Evolutionary conservation across 2,113 vertebrate species (phyloP).

Genomic region (Corythaeola cristata): DNA sequence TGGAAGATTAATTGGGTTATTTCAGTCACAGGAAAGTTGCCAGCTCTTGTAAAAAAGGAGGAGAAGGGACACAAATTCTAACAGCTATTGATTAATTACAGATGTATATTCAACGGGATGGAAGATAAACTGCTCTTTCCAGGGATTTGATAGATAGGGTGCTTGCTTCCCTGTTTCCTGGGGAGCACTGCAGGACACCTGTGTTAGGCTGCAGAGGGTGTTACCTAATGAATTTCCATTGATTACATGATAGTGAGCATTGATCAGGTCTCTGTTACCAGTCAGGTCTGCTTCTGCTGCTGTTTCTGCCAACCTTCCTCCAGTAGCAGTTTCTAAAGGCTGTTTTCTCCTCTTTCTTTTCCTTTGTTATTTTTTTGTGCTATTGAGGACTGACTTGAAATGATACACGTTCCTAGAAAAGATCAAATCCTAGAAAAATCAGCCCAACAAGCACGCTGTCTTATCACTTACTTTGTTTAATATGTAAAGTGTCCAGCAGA

Average conservation of each 20-base stretch:
- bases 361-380: background rate
- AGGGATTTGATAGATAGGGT: background rate
- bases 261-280: slow-evolving; percentile 2
- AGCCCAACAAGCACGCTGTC: background rate
- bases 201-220: background rate
- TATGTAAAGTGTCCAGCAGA: slow-evolving; percentile 31
- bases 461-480: slow-evolving; percentile 26
- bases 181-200: background rate
- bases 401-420: background rate
- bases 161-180: background rate
- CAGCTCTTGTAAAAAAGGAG: background rate
- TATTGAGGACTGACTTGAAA: background rate
- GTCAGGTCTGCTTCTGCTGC: background rate
- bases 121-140: slow-evolving; percentile 21
- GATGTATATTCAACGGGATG: background rate
- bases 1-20: slow-evolving; percentile 45
- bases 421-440: slow-evolving; percentile 13
- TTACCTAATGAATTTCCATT: slow-evolving; percentile 13
- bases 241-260: background rate
- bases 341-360: background rate
- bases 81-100: slow-evolving; percentile 44
- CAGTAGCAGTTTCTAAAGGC: background rate
- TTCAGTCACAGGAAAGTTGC: slow-evolving; percentile 20
- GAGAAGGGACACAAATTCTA: slow-evolving; percentile 22
- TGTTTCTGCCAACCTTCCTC: background rate